A percentile compares a stretch with the other conserved stretches of the same genome.
Evolutionary conservation across 2,888 invertebrate genomes (phyloP).

Genomic region (Melanchra persicariae): DNA sequence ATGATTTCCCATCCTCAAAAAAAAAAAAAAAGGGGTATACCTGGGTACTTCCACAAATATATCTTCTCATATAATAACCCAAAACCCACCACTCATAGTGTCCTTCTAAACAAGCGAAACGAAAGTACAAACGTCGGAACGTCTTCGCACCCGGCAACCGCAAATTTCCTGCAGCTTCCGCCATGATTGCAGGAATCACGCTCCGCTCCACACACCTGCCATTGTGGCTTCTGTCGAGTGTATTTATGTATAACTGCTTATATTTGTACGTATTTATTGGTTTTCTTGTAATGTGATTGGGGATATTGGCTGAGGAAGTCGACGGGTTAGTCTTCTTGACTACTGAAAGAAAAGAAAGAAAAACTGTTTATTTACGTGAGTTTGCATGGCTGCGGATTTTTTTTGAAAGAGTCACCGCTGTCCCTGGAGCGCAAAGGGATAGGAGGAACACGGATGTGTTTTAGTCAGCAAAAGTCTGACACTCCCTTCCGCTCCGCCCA

Average conservation of each 20-base stretch:
- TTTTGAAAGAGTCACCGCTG: too few relatives aligned
- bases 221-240: slow-evolving; percentile 70
- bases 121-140: slow-evolving; percentile 57
- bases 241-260: slow-evolving; percentile 42
- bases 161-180: slow-evolving; percentile 88
- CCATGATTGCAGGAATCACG: slow-evolving; percentile 88
- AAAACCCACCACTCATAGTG: slow-evolving; percentile 31
- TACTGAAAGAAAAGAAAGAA: too few relatives aligned
- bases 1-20: too few relatives aligned
- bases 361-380: too few relatives aligned
- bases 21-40: too few relatives aligned
- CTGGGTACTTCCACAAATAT: too few relatives aligned
- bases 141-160: slow-evolving; percentile 76
- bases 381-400: too few relatives aligned
- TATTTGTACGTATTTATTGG: slow-evolving; percentile 38
- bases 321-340: not conserved
- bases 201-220: slow-evolving; percentile 85
- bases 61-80: not conserved
- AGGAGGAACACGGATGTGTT: too few relatives aligned
- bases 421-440: too few relatives aligned
- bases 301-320: slow-evolving; percentile 6
- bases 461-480: too few relatives aligned
- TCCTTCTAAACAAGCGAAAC: slow-evolving; percentile 40
- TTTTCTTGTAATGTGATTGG: slow-evolving; percentile 26
- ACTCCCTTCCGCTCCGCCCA: too few relatives aligned